Conservation (phyloP, 2,888 invertebrate genomes). For the Heliconius hortense region DNA sequence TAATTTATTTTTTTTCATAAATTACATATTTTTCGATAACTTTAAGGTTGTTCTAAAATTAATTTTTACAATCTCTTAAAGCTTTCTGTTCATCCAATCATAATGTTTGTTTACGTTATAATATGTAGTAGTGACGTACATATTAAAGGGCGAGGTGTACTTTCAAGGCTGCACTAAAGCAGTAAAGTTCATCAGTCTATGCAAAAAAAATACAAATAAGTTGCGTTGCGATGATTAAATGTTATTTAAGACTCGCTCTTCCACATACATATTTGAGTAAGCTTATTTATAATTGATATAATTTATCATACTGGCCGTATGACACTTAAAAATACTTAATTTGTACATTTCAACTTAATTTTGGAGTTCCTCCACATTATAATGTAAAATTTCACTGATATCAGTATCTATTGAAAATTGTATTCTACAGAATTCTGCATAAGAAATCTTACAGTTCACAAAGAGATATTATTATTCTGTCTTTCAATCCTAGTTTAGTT, state of each 20-base stretch:
- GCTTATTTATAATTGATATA: too few relatives aligned
- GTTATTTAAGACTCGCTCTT: too few relatives aligned
- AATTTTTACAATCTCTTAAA: conserved; percentile 16
- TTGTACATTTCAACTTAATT: neutral
- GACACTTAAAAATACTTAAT: too few relatives aligned
- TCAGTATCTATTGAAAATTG: neutral
- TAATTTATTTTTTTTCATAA: neutral
- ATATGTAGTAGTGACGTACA: neutral
- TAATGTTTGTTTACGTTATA: conserved; percentile 3
- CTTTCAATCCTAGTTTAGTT: conserved; percentile 37
- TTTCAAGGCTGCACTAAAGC: conserved; percentile 8
- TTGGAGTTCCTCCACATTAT: neutral
- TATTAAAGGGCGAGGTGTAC: conserved; percentile 13
- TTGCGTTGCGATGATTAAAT: neutral
- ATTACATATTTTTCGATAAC: neutral
- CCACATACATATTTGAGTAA: too few relatives aligned
- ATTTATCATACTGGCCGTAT: too few relatives aligned
- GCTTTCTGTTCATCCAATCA: neutral
- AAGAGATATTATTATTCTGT: conserved; percentile 22
- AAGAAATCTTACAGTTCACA: conserved; percentile 6
- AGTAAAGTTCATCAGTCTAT: conserved; percentile 12
- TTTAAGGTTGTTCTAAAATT: conserved; percentile 10
- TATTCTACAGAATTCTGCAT: neutral
- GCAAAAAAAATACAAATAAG: neutral
- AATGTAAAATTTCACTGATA: neutral